Conservation (phyloP, 2,797 vertebrate genomes). For the Mormyrus hasselquistii region DNA sequence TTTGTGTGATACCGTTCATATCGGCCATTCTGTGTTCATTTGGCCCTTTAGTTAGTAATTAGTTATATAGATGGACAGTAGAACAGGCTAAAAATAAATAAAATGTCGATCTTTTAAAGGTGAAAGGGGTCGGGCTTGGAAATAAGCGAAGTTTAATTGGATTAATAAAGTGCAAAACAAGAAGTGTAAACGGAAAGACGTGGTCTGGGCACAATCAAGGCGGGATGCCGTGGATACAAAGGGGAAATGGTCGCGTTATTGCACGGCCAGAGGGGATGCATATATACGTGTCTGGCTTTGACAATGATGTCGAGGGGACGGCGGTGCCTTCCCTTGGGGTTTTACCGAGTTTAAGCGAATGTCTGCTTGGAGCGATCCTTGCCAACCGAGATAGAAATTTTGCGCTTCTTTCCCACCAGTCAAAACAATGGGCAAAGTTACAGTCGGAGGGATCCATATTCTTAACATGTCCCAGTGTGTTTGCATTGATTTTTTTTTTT, state of each 20-base stretch:
- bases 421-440: background rate
- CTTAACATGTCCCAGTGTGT: background rate
- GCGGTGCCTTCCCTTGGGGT: background rate
- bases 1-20: background rate
- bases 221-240: conserved; percentile 9
- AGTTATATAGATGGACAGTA: background rate
- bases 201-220: background rate
- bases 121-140: background rate
- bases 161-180: background rate
- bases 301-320: background rate
- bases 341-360: background rate
- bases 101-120: conserved; percentile 8
- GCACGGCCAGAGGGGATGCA: background rate
- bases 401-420: background rate
- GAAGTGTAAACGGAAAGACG: background rate
- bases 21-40: background rate
- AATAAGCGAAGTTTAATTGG: background rate
- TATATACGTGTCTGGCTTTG: background rate
- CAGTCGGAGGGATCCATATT: background rate
- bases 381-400: background rate
- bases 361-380: background rate
- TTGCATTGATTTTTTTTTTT: background rate
- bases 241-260: background rate
- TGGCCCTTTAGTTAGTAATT: background rate
- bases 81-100: background rate